phyloP scores from a whole-genome alignment of 2,888 invertebrate genomes.

The Melanotus villosus region DNA sequence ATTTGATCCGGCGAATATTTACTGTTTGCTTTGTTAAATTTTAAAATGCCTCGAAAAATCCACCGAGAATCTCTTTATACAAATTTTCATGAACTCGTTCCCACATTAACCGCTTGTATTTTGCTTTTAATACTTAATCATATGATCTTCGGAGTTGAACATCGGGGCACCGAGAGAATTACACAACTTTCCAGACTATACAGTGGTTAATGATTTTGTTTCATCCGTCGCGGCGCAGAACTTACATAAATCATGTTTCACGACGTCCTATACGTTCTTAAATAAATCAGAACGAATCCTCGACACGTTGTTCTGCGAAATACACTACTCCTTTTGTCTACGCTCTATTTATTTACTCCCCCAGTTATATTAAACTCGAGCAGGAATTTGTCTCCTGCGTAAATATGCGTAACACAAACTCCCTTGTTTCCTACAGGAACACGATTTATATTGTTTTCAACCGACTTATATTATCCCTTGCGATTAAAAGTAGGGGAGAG shows the following conservation, averaged over 20 bases:
- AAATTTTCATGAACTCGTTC: not conserved
- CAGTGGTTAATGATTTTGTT: constrained; percentile 31
- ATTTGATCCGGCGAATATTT: not conserved
- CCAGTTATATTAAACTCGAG: constrained; percentile 16
- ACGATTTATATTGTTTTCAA: not conserved
- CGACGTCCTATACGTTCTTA: constrained; percentile 36
- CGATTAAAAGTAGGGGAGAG: no score
- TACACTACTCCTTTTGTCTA: constrained; percentile 34
- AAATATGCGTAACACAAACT: constrained; percentile 15
- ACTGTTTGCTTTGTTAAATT: not conserved
- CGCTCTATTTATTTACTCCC: constrained; percentile 35
- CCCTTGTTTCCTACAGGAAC: not conserved
- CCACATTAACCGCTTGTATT: not conserved
- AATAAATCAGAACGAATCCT: constrained; percentile 43
- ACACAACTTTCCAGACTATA: constrained; percentile 11
- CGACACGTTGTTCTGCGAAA: constrained; percentile 30
- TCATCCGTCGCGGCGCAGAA: constrained; percentile 28
- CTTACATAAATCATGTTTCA: constrained; percentile 42
- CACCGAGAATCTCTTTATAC: not conserved
- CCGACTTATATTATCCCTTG: not conserved
- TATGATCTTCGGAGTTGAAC: constrained; percentile 10
- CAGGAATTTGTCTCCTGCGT: constrained; percentile 21
- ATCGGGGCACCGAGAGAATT: constrained; percentile 2
- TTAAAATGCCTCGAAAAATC: constrained; percentile 7
- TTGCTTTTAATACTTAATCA: constrained; percentile 1